Conservation (phyloP, 2,113 vertebrate species). For the Heterochromis multidens region DNA sequence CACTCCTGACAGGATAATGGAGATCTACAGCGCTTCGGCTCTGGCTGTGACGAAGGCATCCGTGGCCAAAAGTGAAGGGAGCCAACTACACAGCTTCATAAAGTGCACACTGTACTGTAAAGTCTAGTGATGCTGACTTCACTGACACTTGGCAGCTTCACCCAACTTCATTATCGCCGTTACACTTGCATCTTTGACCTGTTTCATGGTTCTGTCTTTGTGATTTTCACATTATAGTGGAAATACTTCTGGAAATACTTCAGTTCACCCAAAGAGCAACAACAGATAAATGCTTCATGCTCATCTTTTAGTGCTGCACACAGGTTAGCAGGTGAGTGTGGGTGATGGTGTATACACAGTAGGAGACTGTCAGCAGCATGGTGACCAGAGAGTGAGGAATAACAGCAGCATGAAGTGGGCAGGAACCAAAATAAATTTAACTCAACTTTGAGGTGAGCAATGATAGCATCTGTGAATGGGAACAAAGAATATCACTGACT, state of each 20-base stretch:
- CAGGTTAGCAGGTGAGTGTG: background rate
- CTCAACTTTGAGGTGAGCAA: accelerated
- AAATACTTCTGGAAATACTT: background rate
- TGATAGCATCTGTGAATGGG: background rate
- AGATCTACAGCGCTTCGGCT: background rate
- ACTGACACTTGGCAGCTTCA: slow-evolving; percentile 3
- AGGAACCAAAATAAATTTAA: background rate
- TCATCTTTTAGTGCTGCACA: accelerated
- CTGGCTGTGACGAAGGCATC: background rate
- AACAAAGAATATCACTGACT: background rate
- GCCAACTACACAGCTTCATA: background rate
- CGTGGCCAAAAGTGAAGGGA: background rate
- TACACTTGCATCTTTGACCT: background rate
- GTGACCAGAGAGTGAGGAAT: background rate
- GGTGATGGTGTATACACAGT: background rate
- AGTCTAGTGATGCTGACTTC: background rate
- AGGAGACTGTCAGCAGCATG: background rate
- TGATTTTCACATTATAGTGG: background rate
- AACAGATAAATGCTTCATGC: background rate
- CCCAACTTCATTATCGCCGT: background rate
- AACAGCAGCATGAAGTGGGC: accelerated
- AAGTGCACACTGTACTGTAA: background rate
- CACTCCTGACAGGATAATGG: background rate
- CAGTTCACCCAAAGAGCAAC: background rate
- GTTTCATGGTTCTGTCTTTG: background rate